phyloP scores from a whole-genome alignment of 2,888 invertebrate species.

The Eumerus sabulonum region DNA sequence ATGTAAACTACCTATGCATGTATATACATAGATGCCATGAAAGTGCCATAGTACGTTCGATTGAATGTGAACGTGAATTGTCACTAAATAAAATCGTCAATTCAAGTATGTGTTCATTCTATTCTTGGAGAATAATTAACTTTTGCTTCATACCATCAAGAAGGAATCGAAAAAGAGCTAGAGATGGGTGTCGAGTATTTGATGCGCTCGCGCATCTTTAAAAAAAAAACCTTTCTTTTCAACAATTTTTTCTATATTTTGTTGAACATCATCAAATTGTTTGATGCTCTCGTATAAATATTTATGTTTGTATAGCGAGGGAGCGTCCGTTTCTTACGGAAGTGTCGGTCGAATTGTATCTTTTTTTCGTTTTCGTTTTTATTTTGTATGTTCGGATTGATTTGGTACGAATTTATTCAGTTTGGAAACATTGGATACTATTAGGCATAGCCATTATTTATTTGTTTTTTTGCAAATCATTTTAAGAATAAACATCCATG shows the following conservation, averaged over 20 bases:
- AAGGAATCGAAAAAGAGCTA: not conserved
- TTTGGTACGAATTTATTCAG: too few relatives aligned
- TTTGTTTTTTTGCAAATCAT: slow-evolving; percentile 7
- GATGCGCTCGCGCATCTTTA: slow-evolving; percentile 46
- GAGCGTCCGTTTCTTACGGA: slow-evolving; percentile 24
- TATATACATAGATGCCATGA: too few relatives aligned
- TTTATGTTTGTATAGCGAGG: slow-evolving; percentile 10
- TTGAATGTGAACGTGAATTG: too few relatives aligned
- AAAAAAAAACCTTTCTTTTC: slow-evolving; percentile 26
- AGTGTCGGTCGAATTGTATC: slow-evolving; percentile 35
- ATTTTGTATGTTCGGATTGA: not conserved
- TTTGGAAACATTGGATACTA: not conserved
- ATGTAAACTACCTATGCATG: too few relatives aligned
- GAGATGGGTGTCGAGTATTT: not conserved
- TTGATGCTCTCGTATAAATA: slow-evolving; percentile 10
- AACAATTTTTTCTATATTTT: slow-evolving; percentile 18
- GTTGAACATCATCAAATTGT: slow-evolving; percentile 32
- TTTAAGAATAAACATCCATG: slow-evolving; percentile 22
- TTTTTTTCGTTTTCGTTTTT: slow-evolving; percentile 26
- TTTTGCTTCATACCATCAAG: slow-evolving; percentile 20
- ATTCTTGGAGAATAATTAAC: slow-evolving; percentile 44
- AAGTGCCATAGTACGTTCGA: too few relatives aligned
- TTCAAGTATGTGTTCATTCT: slow-evolving; percentile 10
- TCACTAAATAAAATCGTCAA: too few relatives aligned
- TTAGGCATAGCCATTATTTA: slow-evolving; percentile 13